phyloP scores from a whole-genome alignment of 30 jellyfish, hydroid and myxozoan genomes.

The Aurelia aurita complex sp. Pacific region DNA sequence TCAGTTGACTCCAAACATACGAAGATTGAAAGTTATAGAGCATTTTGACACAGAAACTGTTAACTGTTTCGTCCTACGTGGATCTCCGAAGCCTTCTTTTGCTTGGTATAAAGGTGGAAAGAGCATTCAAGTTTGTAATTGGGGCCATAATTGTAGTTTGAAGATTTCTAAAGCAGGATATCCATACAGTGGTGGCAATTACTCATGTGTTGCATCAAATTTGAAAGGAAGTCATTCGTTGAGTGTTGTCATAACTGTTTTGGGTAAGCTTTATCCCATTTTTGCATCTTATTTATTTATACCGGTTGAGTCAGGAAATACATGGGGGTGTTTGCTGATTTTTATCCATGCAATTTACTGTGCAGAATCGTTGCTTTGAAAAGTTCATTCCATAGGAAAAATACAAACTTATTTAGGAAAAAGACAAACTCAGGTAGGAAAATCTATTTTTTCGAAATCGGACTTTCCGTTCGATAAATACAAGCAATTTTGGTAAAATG shows the following conservation, averaged over 20 bases:
- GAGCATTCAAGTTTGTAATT: conserved; percentile 7
- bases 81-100: conserved; percentile 58
- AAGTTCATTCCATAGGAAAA: too few relatives aligned
- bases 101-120: conserved; percentile 57
- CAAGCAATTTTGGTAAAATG: too few relatives aligned
- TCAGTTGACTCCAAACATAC: not conserved
- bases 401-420: too few relatives aligned
- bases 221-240: conserved; percentile 29
- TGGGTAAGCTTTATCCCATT: not conserved
- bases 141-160: not conserved
- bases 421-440: too few relatives aligned
- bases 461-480: too few relatives aligned
- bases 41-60: not conserved
- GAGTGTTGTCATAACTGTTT: not conserved
- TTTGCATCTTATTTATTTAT: not conserved
- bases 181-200: conserved; percentile 39
- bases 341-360: too few relatives aligned
- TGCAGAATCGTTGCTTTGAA: too few relatives aligned
- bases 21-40: conserved; percentile 2
- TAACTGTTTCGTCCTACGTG: conserved; percentile 13
- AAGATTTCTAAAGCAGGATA: conserved; percentile 1
- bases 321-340: too few relatives aligned
- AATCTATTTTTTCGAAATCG: too few relatives aligned
- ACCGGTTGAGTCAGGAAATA: too few relatives aligned
- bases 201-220: conserved; percentile 43